phyloP scores from a whole-genome alignment of 2,797 vertebrate species.

The Mus caroli region DNA sequence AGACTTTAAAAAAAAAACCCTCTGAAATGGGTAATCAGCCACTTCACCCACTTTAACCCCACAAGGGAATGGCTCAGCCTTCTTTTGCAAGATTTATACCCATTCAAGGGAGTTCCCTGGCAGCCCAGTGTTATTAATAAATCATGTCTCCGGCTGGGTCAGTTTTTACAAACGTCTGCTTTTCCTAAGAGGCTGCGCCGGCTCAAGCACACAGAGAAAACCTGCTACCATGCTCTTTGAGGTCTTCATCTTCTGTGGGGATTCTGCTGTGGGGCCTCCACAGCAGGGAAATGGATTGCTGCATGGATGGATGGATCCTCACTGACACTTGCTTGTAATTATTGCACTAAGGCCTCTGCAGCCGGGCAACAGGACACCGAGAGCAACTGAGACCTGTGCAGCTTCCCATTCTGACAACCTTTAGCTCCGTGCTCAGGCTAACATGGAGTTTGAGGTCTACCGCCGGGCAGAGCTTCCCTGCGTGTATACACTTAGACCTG shows the following conservation, averaged over 20 bases:
- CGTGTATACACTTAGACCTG: neutral
- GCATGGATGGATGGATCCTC: neutral
- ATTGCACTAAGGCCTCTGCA: neutral
- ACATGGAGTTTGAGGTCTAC: neutral
- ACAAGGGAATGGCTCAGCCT: conserved; percentile 55
- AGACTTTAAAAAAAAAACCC: neutral
- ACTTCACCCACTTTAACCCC: conserved; percentile 66
- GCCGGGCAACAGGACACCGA: neutral
- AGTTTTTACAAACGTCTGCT: conserved; percentile 19
- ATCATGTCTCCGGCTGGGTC: neutral
- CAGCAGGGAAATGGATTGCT: neutral
- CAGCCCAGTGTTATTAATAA: conserved; percentile 70
- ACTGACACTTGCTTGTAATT: neutral
- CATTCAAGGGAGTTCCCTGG: conserved; percentile 68
- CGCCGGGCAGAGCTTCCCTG: neutral
- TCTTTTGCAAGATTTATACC: conserved; percentile 72
- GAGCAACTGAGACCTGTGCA: neutral
- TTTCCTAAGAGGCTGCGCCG: conserved; percentile 30
- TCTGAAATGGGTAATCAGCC: conserved; percentile 69
- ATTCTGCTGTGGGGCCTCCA: neutral
- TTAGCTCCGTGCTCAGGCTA: neutral
- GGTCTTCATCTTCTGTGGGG: neutral
- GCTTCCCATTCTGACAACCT: neutral
- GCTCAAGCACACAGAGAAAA: neutral
- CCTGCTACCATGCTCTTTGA: neutral